Evolutionary conservation across 2,888 invertebrate species (phyloP), one percentile per base, ranked within the genome.

Genomic region (Microchrysa polita): DNA sequence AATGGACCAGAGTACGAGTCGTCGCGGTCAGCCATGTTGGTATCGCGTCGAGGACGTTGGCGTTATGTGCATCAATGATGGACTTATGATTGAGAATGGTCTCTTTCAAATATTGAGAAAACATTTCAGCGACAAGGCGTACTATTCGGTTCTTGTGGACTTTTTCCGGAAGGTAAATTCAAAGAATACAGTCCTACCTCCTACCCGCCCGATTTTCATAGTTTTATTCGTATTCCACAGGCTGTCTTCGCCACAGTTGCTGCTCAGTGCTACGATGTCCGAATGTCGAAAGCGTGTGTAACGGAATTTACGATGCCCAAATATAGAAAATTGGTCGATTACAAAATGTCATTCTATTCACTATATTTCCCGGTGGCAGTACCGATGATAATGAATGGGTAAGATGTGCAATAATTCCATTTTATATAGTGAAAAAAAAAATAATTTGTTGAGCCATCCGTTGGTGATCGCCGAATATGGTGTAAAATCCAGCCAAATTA

Each of bases 281-380:
- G 16, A 9, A 52, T 52, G 52, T 16, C 14, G 4, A 52, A 16
- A 16, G 12, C 5, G 14, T 4, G 12, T 10, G 52, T 52, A 10
- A 52, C 52, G 4, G 9, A 52, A 10, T 52, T 52, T 14, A 16
- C 52, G 4, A 52, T 52, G n/a, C 9, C 5, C 52, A 52, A 16
- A 14, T 52, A 52, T 16, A 16, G 12, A 10, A 52, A 0, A 10
- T 10, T 52, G 0, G 14, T 10, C 4, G 16, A 16, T 52, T 16
- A 10, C 84, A 97, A 97, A 86, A 96, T 96, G 4, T 92, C 94
- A 0, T 96, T 94, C 85, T 98, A 98, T 85, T 92, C 97, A 0
- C 97, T 97, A 86, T 93, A 95, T 83, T 88, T 97, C 82, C 98
- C 99, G 1, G 91, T 97, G 23, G 91, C 93, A 14, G 82, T 93